Conservation (phyloP, 2,113 vertebrate genomes). For the Pomatorhinus ruficollis region DNA sequence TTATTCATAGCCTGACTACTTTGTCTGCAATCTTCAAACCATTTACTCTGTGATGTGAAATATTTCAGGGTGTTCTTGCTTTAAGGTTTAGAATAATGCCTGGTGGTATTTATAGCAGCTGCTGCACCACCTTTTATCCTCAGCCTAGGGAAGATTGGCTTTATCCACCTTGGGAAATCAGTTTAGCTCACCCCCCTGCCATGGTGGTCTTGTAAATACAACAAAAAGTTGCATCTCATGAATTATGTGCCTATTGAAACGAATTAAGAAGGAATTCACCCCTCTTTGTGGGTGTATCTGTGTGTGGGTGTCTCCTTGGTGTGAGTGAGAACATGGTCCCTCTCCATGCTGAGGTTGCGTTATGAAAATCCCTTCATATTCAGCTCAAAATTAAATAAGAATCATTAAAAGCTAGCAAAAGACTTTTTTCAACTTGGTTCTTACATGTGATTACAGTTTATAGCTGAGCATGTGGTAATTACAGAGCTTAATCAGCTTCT, state of each 20-base stretch:
- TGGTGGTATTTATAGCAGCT: constrained; percentile 20
- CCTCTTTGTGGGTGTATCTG: neutral
- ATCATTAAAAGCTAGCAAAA: neutral
- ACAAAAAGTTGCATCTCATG: neutral
- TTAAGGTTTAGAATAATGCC: constrained; percentile 11
- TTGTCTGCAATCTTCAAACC: constrained; percentile 41
- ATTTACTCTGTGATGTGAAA: constrained; percentile 28
- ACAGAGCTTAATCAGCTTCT: neutral
- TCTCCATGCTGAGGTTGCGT: neutral
- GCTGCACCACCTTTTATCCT: neutral
- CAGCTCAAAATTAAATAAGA: neutral
- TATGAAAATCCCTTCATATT: neutral
- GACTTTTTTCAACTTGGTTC: neutral
- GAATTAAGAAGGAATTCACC: neutral
- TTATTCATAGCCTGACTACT: constrained; percentile 50
- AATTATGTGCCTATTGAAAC: neutral
- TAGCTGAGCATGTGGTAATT: neutral
- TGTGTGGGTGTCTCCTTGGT: neutral
- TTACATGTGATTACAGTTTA: neutral
- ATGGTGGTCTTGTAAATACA: neutral
- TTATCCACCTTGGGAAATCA: neutral
- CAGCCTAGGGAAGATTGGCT: neutral
- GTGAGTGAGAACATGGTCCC: neutral
- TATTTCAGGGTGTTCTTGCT: constrained; percentile 26
- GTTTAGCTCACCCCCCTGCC: neutral